Conservation (phyloP, 37 sponge, comb jelly and placozoan genomes). For the Dysidea cf. avara region DNA sequence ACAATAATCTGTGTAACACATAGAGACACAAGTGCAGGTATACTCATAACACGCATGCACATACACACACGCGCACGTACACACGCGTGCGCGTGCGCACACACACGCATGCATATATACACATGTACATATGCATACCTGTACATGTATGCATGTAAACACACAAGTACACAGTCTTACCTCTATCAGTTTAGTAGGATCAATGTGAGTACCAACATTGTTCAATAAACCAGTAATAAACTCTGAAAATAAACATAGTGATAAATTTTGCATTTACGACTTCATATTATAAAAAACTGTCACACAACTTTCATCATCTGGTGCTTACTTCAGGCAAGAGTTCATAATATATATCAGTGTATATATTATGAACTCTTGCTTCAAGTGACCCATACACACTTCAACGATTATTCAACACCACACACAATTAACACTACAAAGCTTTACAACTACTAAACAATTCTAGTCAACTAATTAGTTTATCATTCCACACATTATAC, state of each 20-base stretch:
- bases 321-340: neutral
- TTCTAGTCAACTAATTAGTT: too few relatives aligned
- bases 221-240: constrained; percentile 86
- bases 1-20: neutral
- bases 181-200: constrained; percentile 80
- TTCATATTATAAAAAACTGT: neutral
- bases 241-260: constrained; percentile 15
- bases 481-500: too few relatives aligned
- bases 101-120: neutral
- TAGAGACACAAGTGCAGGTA: neutral
- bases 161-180: too few relatives aligned
- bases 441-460: too few relatives aligned
- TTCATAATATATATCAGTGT: neutral
- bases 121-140: too few relatives aligned
- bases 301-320: neutral
- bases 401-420: neutral
- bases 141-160: neutral
- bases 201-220: constrained; percentile 92
- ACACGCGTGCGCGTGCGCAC: neutral
- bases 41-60: too few relatives aligned
- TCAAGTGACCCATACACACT: neutral
- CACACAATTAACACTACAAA: too few relatives aligned
- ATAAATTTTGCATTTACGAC: neutral
- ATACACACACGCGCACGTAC: neutral
- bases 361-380: too few relatives aligned